Evolutionary conservation across 1,140 invertebrate species (phyloP).

Genomic region (Laupala kohalensis): DNA sequence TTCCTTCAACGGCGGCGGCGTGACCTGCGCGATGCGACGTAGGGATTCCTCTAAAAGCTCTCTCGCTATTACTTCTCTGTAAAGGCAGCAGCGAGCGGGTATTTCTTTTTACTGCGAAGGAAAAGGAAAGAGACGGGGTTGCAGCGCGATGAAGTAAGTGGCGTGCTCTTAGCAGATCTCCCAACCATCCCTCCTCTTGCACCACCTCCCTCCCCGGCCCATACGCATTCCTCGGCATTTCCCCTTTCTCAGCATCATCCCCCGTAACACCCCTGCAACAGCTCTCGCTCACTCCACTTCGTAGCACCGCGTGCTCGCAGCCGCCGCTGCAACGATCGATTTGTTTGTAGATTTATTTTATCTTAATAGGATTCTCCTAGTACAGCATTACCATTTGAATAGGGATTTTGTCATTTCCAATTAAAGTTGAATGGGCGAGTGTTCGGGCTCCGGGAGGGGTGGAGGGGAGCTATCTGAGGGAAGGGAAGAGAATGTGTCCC

Average conservation of each 20-base stretch:
- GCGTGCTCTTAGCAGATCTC: background rate
- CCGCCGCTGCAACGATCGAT: constrained; percentile 8
- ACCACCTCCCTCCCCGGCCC: too few species aligned
- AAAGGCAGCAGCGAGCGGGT: background rate
- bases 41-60: background rate
- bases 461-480: background rate
- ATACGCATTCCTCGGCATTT: background rate
- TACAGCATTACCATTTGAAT: constrained; percentile 17
- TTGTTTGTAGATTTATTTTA: constrained; percentile 18
- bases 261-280: background rate
- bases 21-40: background rate
- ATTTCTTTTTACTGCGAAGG: background rate
- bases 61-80: background rate
- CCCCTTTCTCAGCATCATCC: too few species aligned
- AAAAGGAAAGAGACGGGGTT: too few species aligned
- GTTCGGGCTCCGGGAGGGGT: background rate
- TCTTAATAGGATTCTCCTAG: constrained; percentile 17
- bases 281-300: background rate
- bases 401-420: constrained; percentile 17
- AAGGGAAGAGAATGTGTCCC: background rate
- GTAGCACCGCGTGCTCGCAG: too few species aligned
- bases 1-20: background rate
- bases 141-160: background rate
- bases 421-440: constrained; percentile 15
- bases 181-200: background rate